Conservation (phyloP, 30 jellyfish, hydroid and myxozoan species). For the Calvadosia cruxmelitensis region DNA sequence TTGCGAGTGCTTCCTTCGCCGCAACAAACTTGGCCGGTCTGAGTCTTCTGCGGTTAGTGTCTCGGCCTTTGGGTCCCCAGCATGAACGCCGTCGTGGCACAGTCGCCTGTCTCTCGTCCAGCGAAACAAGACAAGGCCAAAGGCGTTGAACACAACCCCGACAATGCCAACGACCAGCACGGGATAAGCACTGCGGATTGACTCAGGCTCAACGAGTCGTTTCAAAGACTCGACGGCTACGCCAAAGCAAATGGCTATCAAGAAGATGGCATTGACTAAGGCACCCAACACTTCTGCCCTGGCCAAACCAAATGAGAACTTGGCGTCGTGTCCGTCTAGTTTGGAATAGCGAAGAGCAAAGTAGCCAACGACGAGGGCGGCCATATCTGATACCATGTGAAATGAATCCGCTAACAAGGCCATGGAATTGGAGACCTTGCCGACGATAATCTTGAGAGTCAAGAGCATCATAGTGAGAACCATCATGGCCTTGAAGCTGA, state of each 20-base stretch:
- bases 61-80: not conserved
- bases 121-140: conserved; percentile 68
- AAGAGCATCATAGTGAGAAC: conserved; percentile 36
- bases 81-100: not conserved
- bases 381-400: conserved; percentile 64
- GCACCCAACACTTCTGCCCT: conserved; percentile 94
- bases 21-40: no score
- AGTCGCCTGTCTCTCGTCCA: conserved; percentile 5
- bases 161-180: conserved; percentile 61
- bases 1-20: no score
- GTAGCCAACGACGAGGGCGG: conserved; percentile 61
- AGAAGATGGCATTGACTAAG: conserved; percentile 53
- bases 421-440: conserved; percentile 57
- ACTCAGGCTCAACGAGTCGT: conserved; percentile 48
- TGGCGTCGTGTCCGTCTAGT: conserved; percentile 20
- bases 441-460: conserved; percentile 48
- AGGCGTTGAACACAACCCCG: conserved; percentile 31
- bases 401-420: conserved; percentile 77
- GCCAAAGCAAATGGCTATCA: conserved; percentile 71
- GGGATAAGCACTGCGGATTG: conserved; percentile 38
- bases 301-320: conserved; percentile 59
- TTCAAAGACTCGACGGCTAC: conserved; percentile 48
- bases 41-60: no score
- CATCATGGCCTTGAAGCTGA: conserved; percentile 56
- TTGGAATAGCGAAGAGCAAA: conserved; percentile 45